These are phyloP conservation scores for Drosophila pallidifrons DNA, from an alignment of 1,140 invertebrate species.

Conservation along the genomic window DNA sequence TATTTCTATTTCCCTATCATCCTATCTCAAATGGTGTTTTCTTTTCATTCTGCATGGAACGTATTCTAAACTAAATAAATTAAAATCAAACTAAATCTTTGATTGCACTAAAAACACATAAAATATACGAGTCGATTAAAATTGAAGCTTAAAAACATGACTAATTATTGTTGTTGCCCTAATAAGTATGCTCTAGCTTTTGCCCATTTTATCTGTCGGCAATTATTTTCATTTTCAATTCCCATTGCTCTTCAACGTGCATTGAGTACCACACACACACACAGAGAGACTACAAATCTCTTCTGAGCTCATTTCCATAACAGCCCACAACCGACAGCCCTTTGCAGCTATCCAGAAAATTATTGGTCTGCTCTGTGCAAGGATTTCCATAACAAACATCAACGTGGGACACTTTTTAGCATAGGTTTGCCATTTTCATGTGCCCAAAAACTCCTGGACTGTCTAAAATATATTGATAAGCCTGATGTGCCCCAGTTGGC, in stretches of 20 bases:
- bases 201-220: background rate
- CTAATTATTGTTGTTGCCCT: background rate
- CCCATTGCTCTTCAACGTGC: constrained; percentile 11
- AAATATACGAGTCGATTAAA: background rate
- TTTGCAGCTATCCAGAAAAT: constrained; percentile 56
- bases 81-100: background rate
- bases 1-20: background rate
- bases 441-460: constrained; percentile 11
- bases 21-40: background rate
- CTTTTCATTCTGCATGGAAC: background rate
- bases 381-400: constrained; percentile 76
- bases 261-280: background rate
- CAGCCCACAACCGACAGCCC: constrained; percentile 17
- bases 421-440: constrained; percentile 43
- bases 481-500: constrained; percentile 51
- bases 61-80: background rate
- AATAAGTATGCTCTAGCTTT: background rate
- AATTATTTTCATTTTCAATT: constrained; percentile 17
- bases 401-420: constrained; percentile 59
- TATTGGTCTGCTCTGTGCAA: constrained; percentile 48
- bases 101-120: background rate
- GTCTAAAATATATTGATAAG: constrained; percentile 59
- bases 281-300: constrained; percentile 20
- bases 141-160: background rate
- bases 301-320: constrained; percentile 64